phyloP scores from a whole-genome alignment of 2,888 invertebrate genomes.

The Hirtodrosophila trivittata region DNA sequence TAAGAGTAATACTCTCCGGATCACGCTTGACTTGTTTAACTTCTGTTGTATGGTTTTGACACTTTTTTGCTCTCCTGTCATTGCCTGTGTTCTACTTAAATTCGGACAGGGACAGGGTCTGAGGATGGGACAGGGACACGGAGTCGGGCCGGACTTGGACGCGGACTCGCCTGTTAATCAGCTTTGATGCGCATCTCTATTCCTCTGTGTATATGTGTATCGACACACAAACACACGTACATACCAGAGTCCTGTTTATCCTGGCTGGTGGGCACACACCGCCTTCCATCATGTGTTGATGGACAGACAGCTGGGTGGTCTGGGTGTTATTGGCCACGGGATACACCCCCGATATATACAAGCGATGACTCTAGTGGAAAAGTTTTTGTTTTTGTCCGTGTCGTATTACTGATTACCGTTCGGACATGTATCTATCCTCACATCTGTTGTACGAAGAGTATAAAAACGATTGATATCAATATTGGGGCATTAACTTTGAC shows the following conservation, averaged over 20 bases:
- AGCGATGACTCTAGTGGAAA: constrained; percentile 23
- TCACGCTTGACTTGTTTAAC: constrained; percentile 69
- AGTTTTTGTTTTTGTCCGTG: constrained; percentile 49
- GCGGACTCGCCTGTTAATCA: constrained; percentile 55
- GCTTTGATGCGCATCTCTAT: constrained; percentile 66
- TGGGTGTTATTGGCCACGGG: neutral
- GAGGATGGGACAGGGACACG: too few relatives aligned
- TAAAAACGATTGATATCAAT: constrained; percentile 78
- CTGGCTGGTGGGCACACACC: constrained; percentile 15
- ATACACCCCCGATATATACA: constrained; percentile 12
- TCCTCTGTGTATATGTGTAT: constrained; percentile 6
- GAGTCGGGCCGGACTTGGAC: constrained; percentile 12
- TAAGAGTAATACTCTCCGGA: constrained; percentile 53
- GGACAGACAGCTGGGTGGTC: constrained; percentile 15
- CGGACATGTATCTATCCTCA: constrained; percentile 43
- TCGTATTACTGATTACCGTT: constrained; percentile 52
- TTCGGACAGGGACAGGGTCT: too few relatives aligned
- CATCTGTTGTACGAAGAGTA: constrained; percentile 29
- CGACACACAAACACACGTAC: neutral
- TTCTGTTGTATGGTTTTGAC: constrained; percentile 65
- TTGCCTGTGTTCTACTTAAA: constrained; percentile 17
- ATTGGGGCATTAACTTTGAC: constrained; percentile 58
- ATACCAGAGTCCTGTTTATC: constrained; percentile 2
- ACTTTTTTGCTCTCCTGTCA: constrained; percentile 49
- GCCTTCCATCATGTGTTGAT: constrained; percentile 53